Base-by-base conservation (phyloP, 2,888 invertebrate species). In the Dendrolimus pini region DNA sequence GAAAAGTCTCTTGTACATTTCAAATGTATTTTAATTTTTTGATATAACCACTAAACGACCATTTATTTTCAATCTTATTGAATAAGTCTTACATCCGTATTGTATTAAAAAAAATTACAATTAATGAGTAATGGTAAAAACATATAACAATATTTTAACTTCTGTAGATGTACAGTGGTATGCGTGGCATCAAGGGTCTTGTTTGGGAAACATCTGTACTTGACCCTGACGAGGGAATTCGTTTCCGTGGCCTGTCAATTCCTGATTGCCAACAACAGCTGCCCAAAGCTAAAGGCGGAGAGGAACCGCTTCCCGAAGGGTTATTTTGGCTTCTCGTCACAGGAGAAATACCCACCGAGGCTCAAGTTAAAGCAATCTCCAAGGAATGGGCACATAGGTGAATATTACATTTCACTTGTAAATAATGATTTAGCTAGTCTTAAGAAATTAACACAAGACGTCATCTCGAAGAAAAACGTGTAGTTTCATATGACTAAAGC, bases 201-300 rank as follows among this genome's bases (percentile, higher is more conserved):
- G 96, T 98, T 2, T 97, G 97, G 88, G 98, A 98, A 85, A 98
- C 98, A 1, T 98, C 98, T 12, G 97, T 98, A 42, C 91, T 98
- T 67, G 98, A 99, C 81, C 94, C 98, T 1, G 98, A 98, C 63
- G 98, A 98, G 84, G 98, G 98, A 65, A 98, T 99, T 85, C 92
- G 97, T 64, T 99, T 98, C 93, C 94, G 98, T 60, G 98, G 98
- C 47, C 94, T 96, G 75, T 96, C 97, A 57, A 98, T 98, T 77
- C 95, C 95, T 10, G 95, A 96, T 76, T 95, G 95, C 84, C 95
- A 95, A 78, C 91, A 95, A 69, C 78, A 92, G 63, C 88, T 96
- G 59, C 96, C 96, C 10, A 94, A 93, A 76, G 95, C 94, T 12
- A 84, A 91, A 60, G 93, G 93, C 12, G 95, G 95, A 7, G 85